Base-by-base conservation (phyloP, 2,888 invertebrate species). In the Blastobasis adustella region DNA sequence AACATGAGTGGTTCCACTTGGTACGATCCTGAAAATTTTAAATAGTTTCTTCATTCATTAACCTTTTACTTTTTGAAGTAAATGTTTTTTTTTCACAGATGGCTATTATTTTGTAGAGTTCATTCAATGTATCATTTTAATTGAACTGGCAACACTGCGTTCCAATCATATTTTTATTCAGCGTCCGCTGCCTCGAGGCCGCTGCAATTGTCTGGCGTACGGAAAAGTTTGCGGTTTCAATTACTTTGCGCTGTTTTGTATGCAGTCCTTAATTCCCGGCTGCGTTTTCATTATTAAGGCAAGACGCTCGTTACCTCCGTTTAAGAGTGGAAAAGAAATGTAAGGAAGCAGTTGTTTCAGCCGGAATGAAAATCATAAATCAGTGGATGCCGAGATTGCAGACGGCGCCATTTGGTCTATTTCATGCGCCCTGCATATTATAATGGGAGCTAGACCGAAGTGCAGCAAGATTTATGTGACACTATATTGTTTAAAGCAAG, bases 331-430 rank as follows among this genome's bases (percentile, higher is more conserved):
- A 74, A 76, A 74, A 73, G 66, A 65, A 71, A 65, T 59, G 56
- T 62, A 66, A 66, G 67, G 67, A 70, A 70, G 60, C 69, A 66
- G 72, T 81, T 79, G 79, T 79, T 77, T 70, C 72, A 74, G 69
- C 66, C 72, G 66, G 73, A 82, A 83, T 83, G 75, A 79, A 79
- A 79, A 70, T 73, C 79, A 79, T 84, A 82, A 84, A 82, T 84
- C 82, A 82, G 65, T 59, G 58, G 62, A 65, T 66, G 69, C 66
- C 64, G 73, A 70, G 75, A 73, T 72, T 69, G 74, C 68, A 73
- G 73, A 68, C 67, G 71, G 73, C 65, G 71, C 71, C 73, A 56
- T 71, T 75, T 66, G 71, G 71, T 74, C 73, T 76, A 74, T 73
- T 76, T 74, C 70, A 70, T 74, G 67, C 69, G 58, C 58, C 66